Evolutionary conservation across 1,140 invertebrate genomes (phyloP), one percentile per base, ranked within the genome.

Genomic region (Cyphomyrmex costatus): DNA sequence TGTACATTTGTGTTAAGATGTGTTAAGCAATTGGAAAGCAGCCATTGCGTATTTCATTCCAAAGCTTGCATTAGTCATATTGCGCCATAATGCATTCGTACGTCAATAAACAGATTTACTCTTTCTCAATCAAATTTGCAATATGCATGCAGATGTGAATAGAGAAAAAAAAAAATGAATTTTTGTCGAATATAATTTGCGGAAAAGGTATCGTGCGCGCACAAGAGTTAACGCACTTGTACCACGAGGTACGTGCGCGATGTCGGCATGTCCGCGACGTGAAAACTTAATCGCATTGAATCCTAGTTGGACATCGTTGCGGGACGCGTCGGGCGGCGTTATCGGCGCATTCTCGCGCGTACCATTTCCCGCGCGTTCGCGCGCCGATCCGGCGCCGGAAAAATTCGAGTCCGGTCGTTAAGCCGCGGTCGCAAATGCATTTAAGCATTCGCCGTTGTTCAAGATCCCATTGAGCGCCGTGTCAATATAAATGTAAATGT

Each of bases 401-500:
- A 89, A 91, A 90, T 91, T 88, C 88, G 76, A 73, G 85, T 77
- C 71, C 84, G 91, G 77, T 90, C 89, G 91, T 92, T 92, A 92
- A 91, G 88, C 91, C 60, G 60, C 77, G 58, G 73, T 87, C 85
- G 82, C 84, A 89, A 91, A 91, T 89, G 90, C 90, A 86, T 91
- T 91, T 91, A 91, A 91, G 88, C 90, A 90, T 86, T 24, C 49
- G 79, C 70, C 90, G 71, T 90, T 93, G 92, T 93, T 93, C 92
- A 92, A 93, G 90, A 93, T 93, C 91, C 86, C 79, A 93, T 93
- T 92, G 73, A 85, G 85, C 76, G 76, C 80, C 88, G 91, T 92
- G 93, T 94, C 93, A 93, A 94, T 94, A 94, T 94, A 94, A 94
- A 94, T 94, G 93, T 94, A 94, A 94, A 94, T 94, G 93, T 93